phyloP scores from a whole-genome alignment of 2,888 invertebrate species.

The Dolichopus griseipennis region DNA sequence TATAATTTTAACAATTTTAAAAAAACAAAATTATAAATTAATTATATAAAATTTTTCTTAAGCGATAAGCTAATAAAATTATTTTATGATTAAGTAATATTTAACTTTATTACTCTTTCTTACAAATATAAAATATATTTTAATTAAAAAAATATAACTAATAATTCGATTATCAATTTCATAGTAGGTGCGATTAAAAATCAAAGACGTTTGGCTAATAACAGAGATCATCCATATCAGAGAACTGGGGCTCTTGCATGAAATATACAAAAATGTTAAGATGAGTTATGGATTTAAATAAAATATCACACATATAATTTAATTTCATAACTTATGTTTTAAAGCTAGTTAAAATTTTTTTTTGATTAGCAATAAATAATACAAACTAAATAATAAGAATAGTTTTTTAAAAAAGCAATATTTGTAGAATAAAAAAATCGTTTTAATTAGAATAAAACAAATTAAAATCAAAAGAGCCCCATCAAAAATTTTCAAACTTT shows the following conservation, averaged over 20 bases:
- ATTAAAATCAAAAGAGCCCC: not conserved
- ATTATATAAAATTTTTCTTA: too few relatives aligned
- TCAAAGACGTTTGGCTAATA: conserved; percentile 72
- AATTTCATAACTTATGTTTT: not conserved
- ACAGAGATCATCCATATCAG: conserved; percentile 94
- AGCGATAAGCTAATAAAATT: too few relatives aligned
- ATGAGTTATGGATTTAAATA: not conserved
- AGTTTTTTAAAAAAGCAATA: not conserved
- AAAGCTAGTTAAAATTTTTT: not conserved
- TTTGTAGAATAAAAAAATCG: not conserved
- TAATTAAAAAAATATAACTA: conserved; percentile 17
- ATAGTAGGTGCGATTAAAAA: conserved; percentile 47
- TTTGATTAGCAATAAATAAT: not conserved
- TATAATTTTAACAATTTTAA: too few relatives aligned
- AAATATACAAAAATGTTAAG: conserved; percentile 25
- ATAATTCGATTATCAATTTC: conserved; percentile 18
- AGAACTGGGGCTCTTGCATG: conserved; percentile 80
- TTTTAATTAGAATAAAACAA: not conserved
- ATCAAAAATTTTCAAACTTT: not conserved
- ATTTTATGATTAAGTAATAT: too few relatives aligned
- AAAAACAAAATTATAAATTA: too few relatives aligned
- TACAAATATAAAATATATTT: too few relatives aligned
- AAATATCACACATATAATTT: not conserved
- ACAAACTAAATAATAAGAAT: not conserved
- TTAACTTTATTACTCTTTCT: too few relatives aligned